Percentiles rank a stretch among this genome's conserved stretches.
Conservation (phyloP, 2,113 vertebrate species). For the Melanerpes aurifrons region DNA sequence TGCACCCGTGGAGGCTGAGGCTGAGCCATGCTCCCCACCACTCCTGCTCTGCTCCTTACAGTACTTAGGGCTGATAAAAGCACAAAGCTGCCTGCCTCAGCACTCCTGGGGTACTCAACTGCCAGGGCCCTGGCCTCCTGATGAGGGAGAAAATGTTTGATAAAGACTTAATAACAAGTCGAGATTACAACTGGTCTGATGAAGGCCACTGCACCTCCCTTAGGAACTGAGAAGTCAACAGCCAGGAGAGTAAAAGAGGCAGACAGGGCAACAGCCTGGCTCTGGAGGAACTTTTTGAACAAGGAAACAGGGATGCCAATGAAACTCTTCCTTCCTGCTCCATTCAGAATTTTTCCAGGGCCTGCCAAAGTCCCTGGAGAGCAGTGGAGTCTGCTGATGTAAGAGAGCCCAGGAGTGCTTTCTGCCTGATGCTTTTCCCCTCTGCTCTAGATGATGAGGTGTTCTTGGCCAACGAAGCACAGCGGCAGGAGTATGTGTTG, state of each 20-base stretch:
- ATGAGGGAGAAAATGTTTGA: not conserved
- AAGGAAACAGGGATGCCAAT: not conserved
- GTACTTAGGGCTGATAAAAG: not conserved
- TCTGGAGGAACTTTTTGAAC: not conserved
- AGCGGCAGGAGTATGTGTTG: conserved; percentile 84
- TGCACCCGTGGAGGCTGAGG: not conserved
- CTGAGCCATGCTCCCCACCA: not conserved
- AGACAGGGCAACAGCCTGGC: not conserved
- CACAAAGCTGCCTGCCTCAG: not conserved
- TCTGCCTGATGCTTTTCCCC: not conserved
- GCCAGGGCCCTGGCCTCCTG: not conserved
- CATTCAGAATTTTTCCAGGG: not conserved
- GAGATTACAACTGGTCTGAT: not conserved
- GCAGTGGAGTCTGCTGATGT: not conserved
- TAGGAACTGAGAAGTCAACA: not conserved
- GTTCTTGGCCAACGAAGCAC: conserved; percentile 74
- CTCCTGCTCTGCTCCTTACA: not conserved
- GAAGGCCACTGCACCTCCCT: not conserved
- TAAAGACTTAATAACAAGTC: not conserved
- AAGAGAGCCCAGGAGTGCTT: not conserved
- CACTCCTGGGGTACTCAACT: not conserved
- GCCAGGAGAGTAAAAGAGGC: not conserved
- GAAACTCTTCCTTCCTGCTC: not conserved
- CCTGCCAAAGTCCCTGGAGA: not conserved
- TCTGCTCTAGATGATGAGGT: conserved; percentile 81